Evolutionary conservation across 1,140 invertebrate genomes (phyloP).

Genomic region (Aphaenogaster floridana): DNA sequence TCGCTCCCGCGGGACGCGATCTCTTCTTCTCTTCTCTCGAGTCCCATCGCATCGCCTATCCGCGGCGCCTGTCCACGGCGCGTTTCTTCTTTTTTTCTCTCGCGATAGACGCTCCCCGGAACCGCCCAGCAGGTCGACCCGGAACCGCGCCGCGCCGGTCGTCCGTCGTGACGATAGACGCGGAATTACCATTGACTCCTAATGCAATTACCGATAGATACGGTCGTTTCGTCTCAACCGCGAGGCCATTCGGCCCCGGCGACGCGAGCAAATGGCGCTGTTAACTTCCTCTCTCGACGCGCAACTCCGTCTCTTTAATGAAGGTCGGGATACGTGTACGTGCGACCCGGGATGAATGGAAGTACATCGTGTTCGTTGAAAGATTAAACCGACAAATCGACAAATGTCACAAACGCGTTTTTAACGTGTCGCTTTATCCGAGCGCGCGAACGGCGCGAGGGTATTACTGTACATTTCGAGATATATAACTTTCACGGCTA

Average conservation of each 20-base stretch:
- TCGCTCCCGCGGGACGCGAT: conserved; percentile 40
- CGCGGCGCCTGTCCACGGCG: not conserved
- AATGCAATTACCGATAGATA: conserved; percentile 43
- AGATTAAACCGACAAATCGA: not conserved
- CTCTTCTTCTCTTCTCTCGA: conserved; percentile 39
- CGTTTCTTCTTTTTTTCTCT: not conserved
- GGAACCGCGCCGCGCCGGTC: not conserved
- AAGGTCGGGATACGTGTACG: not conserved
- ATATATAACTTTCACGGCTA: conserved; percentile 7
- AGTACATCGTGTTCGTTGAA: not conserved
- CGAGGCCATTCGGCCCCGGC: not conserved
- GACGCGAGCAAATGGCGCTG: not conserved
- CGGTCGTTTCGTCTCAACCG: conserved; percentile 1
- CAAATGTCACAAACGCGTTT: not conserved
- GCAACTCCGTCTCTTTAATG: conserved; percentile 13
- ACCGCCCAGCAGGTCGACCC: not conserved
- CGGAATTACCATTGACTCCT: conserved; percentile 31
- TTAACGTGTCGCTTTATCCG: not conserved
- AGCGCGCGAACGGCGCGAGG: not conserved
- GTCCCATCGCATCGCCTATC: not conserved
- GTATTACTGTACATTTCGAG: conserved; percentile 16
- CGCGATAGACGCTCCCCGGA: not conserved
- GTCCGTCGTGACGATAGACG: not conserved
- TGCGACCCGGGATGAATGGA: not conserved
- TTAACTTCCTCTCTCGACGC: not conserved